Evolutionary conservation across 1,140 invertebrate genomes (phyloP).

Genomic region (Phortica variegata): DNA sequence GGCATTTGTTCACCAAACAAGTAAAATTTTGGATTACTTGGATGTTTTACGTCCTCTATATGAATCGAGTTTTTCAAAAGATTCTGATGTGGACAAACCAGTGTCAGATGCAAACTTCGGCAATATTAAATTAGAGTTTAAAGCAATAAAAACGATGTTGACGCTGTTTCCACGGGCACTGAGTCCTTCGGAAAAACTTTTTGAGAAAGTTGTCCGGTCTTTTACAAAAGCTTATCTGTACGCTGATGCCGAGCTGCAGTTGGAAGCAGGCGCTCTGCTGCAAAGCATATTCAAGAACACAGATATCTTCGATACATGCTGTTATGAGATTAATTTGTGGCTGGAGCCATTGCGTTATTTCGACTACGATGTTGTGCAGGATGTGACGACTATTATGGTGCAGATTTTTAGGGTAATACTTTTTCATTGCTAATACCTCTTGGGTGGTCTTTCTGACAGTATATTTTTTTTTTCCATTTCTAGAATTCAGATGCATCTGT

Average conservation of each 20-base stretch:
- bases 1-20: conserved; percentile 48
- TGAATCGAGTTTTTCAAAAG: conserved; percentile 31
- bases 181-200: conserved; percentile 61
- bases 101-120: conserved; percentile 18
- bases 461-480: no score
- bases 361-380: conserved; percentile 29
- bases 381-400: conserved; percentile 33
- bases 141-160: conserved; percentile 66
- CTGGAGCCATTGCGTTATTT: conserved; percentile 59
- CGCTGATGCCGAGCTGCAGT: conserved; percentile 53
- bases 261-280: conserved; percentile 52
- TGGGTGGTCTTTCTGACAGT: background rate
- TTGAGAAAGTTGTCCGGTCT: conserved; percentile 61
- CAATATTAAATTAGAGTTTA: conserved; percentile 63
- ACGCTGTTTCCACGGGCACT: conserved; percentile 62
- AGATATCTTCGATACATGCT: conserved; percentile 62
- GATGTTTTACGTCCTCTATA: conserved; percentile 44
- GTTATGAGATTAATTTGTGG: conserved; percentile 68
- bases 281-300: conserved; percentile 63
- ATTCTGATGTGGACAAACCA: conserved; percentile 11
- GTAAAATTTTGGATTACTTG: conserved; percentile 48
- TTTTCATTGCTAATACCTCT: no score
- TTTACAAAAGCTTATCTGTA: conserved; percentile 59
- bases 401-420: conserved; percentile 24
- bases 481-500: conserved; percentile 12